These are phyloP conservation scores for Eospalax fontanierii DNA, from an alignment of 2,797 vertebrate species.

Conservation along the genomic window DNA sequence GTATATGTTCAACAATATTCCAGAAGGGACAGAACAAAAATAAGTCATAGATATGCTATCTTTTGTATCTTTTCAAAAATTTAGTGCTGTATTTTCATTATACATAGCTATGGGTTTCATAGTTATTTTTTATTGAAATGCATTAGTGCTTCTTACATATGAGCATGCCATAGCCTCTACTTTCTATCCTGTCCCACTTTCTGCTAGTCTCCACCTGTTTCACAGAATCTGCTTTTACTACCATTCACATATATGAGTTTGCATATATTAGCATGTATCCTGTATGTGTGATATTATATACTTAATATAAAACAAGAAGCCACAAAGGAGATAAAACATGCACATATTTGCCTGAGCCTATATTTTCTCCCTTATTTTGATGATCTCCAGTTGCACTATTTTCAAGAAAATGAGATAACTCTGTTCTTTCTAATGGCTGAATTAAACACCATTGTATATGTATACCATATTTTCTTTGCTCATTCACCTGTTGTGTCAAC, in stretches of 20 bases:
- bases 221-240: neutral
- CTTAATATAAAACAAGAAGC: neutral
- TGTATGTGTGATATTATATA: neutral
- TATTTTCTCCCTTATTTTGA: too few relatives aligned
- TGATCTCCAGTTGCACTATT: too few relatives aligned
- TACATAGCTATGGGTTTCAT: neutral
- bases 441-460: too few relatives aligned
- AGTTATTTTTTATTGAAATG: neutral
- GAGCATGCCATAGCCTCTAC: accelerated
- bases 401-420: too few relatives aligned
- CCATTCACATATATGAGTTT: neutral
- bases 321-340: too few relatives aligned
- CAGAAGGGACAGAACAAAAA: neutral
- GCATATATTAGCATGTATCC: too few relatives aligned
- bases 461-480: too few relatives aligned
- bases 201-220: neutral
- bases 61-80: neutral
- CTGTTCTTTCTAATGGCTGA: too few relatives aligned
- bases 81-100: too few relatives aligned
- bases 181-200: neutral
- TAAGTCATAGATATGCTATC: neutral
- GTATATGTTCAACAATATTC: neutral
- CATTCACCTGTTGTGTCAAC: too few relatives aligned
- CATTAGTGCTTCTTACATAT: neutral
- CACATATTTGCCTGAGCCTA: too few relatives aligned